Evolutionary conservation across 2,888 invertebrate genomes (phyloP).

Genomic region (Ochropleura plecta): DNA sequence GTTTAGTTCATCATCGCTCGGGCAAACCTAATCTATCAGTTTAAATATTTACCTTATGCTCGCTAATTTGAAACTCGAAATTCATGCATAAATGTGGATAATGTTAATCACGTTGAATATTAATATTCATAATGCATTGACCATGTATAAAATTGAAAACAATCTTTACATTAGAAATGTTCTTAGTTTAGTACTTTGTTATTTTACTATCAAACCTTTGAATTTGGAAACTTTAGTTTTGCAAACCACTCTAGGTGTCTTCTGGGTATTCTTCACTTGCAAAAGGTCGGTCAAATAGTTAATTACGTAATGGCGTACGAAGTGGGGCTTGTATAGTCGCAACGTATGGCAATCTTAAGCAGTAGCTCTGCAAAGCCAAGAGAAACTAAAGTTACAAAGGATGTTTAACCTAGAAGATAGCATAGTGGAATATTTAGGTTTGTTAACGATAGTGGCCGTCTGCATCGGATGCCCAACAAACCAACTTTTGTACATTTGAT

Average conservation of each 20-base stretch:
- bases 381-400: not conserved
- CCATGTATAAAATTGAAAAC: not conserved
- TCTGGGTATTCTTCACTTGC: not conserved
- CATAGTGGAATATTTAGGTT: not conserved
- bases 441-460: not conserved
- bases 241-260: not conserved
- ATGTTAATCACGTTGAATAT: slow-evolving; percentile 12
- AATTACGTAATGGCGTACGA: not conserved
- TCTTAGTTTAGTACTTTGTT: not conserved
- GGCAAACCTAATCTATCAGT: not conserved
- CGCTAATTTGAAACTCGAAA: slow-evolving; percentile 13
- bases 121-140: slow-evolving; percentile 5
- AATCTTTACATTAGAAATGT: not conserved
- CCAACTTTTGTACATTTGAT: not conserved
- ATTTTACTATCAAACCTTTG: not conserved
- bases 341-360: not conserved
- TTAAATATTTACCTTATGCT: slow-evolving; percentile 9
- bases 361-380: not conserved
- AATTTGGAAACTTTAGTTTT: not conserved
- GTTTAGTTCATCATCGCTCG: not conserved
- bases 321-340: not conserved
- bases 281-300: not conserved
- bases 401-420: not conserved
- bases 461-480: not conserved
- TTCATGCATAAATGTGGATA: slow-evolving; percentile 21